phyloP scores from a whole-genome alignment of 2,888 invertebrate genomes.

The Pollenia labialis region DNA sequence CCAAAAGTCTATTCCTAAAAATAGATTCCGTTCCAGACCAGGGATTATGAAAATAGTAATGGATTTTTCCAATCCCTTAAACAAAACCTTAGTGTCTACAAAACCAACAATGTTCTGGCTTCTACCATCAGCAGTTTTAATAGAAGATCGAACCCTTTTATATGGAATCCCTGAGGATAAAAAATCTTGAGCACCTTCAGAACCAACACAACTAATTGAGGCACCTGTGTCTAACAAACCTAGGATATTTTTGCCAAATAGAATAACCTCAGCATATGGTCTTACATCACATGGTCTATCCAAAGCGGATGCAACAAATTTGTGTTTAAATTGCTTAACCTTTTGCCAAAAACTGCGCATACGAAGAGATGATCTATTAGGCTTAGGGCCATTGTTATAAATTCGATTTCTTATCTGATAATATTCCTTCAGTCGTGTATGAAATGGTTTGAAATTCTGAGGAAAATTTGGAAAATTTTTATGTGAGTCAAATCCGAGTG shows the following conservation, averaged over 20 bases:
- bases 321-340: conserved; percentile 24
- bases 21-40: conserved; percentile 22
- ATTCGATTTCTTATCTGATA: neutral
- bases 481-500: neutral
- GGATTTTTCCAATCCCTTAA: neutral
- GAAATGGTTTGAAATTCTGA: conserved; percentile 29
- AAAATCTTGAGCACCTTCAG: conserved; percentile 46
- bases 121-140: conserved; percentile 45
- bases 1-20: conserved; percentile 54
- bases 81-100: conserved; percentile 11
- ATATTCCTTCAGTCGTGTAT: conserved; percentile 21
- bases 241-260: conserved; percentile 41
- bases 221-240: conserved; percentile 62
- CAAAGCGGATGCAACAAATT: conserved; percentile 14
- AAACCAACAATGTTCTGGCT: conserved; percentile 19
- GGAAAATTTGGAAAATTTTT: neutral
- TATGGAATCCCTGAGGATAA: conserved; percentile 13
- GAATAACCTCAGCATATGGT: conserved; percentile 56
- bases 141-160: conserved; percentile 13
- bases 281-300: conserved; percentile 47
- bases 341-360: conserved; percentile 43
- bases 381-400: neutral
- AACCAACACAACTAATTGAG: conserved; percentile 52
- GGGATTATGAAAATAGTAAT: conserved; percentile 41
- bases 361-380: conserved; percentile 4